Evolutionary conservation across 2,888 invertebrate species (phyloP).

Genomic region (Lathronympha strigana): DNA sequence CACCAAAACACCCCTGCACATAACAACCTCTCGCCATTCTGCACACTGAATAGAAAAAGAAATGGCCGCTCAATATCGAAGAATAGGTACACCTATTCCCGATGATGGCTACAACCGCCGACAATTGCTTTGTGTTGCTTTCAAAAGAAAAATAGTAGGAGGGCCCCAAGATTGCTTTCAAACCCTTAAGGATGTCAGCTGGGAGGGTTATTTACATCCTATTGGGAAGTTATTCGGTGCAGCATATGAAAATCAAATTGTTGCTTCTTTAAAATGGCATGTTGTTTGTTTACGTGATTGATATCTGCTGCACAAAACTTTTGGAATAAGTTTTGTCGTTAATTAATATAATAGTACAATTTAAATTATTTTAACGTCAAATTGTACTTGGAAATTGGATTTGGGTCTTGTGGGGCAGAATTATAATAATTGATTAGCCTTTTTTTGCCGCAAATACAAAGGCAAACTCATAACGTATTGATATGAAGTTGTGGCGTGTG

Average conservation of each 20-base stretch:
- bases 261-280: conserved; percentile 45
- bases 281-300: background rate
- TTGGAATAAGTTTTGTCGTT: no score
- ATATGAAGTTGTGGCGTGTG: no score
- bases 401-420: no score
- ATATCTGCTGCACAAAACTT: no score
- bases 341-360: no score
- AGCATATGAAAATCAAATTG: conserved; percentile 51
- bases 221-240: conserved; percentile 60
- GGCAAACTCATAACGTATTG: no score
- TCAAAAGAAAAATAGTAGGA: conserved; percentile 67
- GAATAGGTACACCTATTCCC: conserved; percentile 61
- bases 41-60: conserved; percentile 55
- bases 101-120: conserved; percentile 67
- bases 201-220: conserved; percentile 70
- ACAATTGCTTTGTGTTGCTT: conserved; percentile 73
- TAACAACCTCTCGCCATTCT: conserved; percentile 42
- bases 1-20: conserved; percentile 35
- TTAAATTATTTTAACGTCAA: no score
- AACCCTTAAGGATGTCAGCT: conserved; percentile 71
- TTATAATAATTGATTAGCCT: no score
- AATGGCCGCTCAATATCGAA: conserved; percentile 51
- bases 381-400: no score
- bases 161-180: conserved; percentile 70
- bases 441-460: no score